These are phyloP conservation scores for Zaprionus vittiger DNA, from an alignment of 1,140 invertebrate species.

Conservation along the genomic window DNA sequence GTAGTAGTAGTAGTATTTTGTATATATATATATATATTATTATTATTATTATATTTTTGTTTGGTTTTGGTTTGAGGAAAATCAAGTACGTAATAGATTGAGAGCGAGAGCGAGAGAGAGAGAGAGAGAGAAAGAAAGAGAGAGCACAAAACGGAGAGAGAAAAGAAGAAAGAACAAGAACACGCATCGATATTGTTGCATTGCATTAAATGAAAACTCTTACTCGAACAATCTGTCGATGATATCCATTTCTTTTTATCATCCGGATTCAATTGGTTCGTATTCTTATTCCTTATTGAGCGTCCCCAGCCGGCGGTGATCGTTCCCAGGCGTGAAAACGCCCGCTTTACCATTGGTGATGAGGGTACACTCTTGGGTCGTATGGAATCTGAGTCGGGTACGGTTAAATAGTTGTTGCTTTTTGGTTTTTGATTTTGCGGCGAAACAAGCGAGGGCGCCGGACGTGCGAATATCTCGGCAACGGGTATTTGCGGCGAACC, in stretches of 20 bases:
- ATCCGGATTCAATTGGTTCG: conserved; percentile 89
- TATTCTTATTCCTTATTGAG: conserved; percentile 91
- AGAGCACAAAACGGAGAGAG: conserved; percentile 48
- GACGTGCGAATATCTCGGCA: conserved; percentile 92
- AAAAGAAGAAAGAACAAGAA: conserved; percentile 64
- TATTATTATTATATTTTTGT: conserved; percentile 9
- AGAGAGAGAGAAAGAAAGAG: conserved; percentile 45
- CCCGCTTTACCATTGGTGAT: conserved; percentile 97
- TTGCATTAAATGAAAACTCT: conserved; percentile 83
- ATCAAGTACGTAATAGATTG: conserved; percentile 32
- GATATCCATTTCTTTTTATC: conserved; percentile 97
- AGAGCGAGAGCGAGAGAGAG: conserved; percentile 37
- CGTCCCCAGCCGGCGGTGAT: conserved; percentile 95
- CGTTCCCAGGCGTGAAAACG: conserved; percentile 94
- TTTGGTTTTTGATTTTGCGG: conserved; percentile 92
- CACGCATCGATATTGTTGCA: conserved; percentile 84
- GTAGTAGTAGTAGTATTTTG: conserved; percentile 12
- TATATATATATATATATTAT: conserved; percentile 15
- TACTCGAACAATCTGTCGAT: conserved; percentile 96
- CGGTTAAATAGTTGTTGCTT: conserved; percentile 95
- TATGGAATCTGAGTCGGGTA: conserved; percentile 88
- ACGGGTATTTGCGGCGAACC: conserved; percentile 96
- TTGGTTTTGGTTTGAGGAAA: conserved; percentile 6
- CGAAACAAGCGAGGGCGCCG: conserved; percentile 92
- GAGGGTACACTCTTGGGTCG: conserved; percentile 96